A percentile compares a stretch with the other conserved stretches of the same genome.
Conservation (phyloP, 2,113 vertebrate species). For the Clarias macrocephalus region DNA sequence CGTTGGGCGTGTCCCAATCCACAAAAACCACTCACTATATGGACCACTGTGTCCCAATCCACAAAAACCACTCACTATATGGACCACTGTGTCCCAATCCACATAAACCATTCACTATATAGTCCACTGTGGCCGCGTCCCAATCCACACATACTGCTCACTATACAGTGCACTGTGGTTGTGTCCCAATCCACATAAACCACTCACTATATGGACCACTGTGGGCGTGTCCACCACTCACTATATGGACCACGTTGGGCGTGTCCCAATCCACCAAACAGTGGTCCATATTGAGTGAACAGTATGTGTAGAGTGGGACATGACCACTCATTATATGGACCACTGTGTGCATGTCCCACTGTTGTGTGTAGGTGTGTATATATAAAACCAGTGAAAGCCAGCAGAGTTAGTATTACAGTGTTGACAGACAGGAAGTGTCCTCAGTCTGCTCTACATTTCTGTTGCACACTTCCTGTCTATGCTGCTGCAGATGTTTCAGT, state of each 20-base stretch:
- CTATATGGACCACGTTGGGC: background rate
- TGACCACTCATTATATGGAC: background rate
- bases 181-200: background rate
- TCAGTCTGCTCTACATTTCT: background rate
- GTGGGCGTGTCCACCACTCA: background rate
- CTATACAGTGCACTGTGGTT: background rate
- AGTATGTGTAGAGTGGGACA: no score
- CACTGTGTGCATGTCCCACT: background rate
- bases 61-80: background rate
- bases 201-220: background rate
- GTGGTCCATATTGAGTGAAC: no score
- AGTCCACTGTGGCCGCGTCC: background rate
- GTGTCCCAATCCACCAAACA: background rate
- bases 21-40: background rate
- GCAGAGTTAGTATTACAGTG: background rate
- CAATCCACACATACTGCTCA: background rate
- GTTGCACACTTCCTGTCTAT: background rate
- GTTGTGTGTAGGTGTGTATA: background rate
- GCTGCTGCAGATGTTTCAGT: background rate
- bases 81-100: background rate
- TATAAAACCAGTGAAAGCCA: background rate
- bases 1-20: background rate
- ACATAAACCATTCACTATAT: background rate
- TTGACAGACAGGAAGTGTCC: constrained; percentile 14
- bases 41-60: background rate